Evolutionary conservation across 2,888 invertebrate genomes (phyloP), one percentile per base, ranked within the genome.

Genomic region (Melinaea marsaeus): DNA sequence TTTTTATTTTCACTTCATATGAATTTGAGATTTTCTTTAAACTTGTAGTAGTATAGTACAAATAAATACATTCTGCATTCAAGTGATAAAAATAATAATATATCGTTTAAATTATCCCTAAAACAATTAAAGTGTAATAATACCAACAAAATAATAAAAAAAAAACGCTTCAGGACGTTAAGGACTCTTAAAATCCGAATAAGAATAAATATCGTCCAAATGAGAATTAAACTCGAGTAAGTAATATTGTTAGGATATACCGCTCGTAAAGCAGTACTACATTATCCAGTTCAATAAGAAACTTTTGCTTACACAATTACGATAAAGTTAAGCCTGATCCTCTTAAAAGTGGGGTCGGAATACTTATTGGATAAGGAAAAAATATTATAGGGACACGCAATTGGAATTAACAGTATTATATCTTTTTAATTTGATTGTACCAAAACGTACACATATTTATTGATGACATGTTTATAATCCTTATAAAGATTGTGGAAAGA

Each of bases 181-280:
- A 51, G 51, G 32, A 22, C 11, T 51, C 4, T 51, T 51, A 51
- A 51, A 32, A 51, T 51, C 11, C 51, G 51, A 51, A 51, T 11
- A 32, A 51, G 22, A 51, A 51, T 32, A 51, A 51, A 51, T 51
- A 32, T 32, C 7, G 22, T 51, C 66, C 61, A 64, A 69, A 69
- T 69, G 63, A 69, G 64, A 66, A 70, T 68, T 68, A 65, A 64
- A 69, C 62, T 61, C 60, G 57, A 65, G 70, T 67, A 69, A 65
- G 70, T 67, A 69, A 68, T 71, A 71, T 68, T 69, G 66, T 68
- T 63, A 65, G 69, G 64, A 69, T 67, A 66, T 65, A 64, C 59
- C 57, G 63, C 56, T 66, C 70, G 68, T 69, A 66, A 71, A 71
- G 63, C 64, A 66, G 60, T 60, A 58, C 55, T 59, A 58, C 58